Conservation (phyloP, 2,888 invertebrate species). For the Drosophila subsilvestris region DNA sequence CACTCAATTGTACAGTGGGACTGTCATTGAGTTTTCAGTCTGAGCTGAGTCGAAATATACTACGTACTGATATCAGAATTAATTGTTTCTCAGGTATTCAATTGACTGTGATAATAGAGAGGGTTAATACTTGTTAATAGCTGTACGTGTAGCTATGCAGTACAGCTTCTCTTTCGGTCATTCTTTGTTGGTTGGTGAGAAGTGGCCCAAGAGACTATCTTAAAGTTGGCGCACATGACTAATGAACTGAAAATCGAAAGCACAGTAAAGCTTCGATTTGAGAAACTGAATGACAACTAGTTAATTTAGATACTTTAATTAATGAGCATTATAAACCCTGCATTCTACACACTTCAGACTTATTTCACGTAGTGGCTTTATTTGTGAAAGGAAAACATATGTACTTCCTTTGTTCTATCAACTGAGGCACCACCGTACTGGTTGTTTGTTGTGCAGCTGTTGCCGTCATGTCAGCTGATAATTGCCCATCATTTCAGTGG, state of each 20-base stretch:
- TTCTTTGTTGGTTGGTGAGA: too few species aligned
- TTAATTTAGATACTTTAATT: too few species aligned
- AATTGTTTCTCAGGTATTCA: not conserved
- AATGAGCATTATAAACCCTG: too few species aligned
- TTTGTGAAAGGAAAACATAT: not conserved
- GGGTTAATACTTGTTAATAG: not conserved
- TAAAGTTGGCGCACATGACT: too few species aligned
- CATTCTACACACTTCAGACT: not conserved
- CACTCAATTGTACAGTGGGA: not conserved
- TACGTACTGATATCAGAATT: not conserved
- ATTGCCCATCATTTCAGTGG: constrained; percentile 45
- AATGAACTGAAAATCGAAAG: not conserved
- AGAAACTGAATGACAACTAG: too few species aligned
- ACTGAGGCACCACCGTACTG: constrained; percentile 11
- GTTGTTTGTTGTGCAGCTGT: constrained; percentile 30
- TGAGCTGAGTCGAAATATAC: constrained; percentile 4
- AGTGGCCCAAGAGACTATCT: too few species aligned
- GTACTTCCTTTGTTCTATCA: not conserved
- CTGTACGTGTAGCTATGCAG: not conserved
- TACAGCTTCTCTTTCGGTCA: not conserved
- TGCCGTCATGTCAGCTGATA: constrained; percentile 33
- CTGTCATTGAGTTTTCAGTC: too few species aligned
- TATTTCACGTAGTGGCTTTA: too few species aligned
- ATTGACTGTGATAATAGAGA: not conserved
- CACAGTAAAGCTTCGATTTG: too few species aligned